phyloP scores from a whole-genome alignment of 2,888 invertebrate genomes.

The Cephus pulcher region DNA sequence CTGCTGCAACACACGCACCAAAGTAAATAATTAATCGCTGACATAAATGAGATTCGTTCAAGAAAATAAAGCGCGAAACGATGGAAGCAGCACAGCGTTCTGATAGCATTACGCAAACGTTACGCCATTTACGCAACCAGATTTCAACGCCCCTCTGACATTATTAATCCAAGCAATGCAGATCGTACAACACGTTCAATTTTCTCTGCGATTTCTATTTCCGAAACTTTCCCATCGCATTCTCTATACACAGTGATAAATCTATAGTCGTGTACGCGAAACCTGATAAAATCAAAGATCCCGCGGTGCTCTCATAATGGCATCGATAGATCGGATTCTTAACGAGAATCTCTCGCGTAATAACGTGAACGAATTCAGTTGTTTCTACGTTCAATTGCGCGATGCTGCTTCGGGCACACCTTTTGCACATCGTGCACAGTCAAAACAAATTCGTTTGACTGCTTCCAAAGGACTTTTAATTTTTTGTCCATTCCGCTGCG shows the following conservation, averaged over 20 bases:
- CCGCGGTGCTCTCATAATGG: background rate
- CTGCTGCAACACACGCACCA: conserved; percentile 4
- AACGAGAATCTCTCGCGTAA: background rate
- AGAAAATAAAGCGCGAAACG: background rate
- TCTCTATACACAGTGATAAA: background rate
- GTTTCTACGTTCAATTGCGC: background rate
- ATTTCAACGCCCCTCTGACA: background rate
- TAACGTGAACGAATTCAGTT: background rate
- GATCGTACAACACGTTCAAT: background rate
- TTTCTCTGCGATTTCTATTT: background rate
- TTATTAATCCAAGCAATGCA: background rate
- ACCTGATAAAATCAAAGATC: background rate
- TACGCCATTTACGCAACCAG: background rate
- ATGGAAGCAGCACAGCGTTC: background rate
- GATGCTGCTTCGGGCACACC: background rate
- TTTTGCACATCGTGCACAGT: background rate
- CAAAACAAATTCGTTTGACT: background rate
- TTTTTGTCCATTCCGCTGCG: background rate
- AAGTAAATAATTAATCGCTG: background rate
- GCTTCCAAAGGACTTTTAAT: background rate
- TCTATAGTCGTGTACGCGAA: background rate
- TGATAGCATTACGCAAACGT: background rate
- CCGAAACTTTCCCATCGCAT: background rate
- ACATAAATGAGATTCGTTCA: background rate
- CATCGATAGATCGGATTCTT: background rate